Conservation (phyloP, 2,797 vertebrate genomes). For the Enteromius mattozi region DNA sequence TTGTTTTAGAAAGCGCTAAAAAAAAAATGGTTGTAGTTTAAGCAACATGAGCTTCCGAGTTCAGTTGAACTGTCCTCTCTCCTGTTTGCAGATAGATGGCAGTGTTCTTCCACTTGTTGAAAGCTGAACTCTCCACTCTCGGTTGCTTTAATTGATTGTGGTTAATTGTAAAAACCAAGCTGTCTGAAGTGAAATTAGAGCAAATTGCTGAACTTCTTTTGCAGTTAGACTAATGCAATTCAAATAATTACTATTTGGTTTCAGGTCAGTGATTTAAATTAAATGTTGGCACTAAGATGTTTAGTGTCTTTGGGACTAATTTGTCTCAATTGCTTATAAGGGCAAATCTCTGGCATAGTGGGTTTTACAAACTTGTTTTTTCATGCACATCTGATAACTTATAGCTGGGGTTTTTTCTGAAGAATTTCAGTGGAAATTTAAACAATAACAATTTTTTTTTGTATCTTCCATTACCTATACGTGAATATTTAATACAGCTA, state of each 20-base stretch:
- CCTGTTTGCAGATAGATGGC: conserved; percentile 50
- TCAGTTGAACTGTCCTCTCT: background rate
- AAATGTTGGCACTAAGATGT: conserved; percentile 12
- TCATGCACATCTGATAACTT: background rate
- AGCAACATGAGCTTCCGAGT: accelerated
- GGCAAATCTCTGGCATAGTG: background rate
- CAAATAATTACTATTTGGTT: conserved; percentile 25
- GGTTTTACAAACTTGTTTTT: background rate
- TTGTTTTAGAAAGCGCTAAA: background rate
- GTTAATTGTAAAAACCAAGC: conserved; percentile 17
- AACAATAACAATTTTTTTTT: too few relatives aligned
- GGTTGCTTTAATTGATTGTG: conserved; percentile 20
- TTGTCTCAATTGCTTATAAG: conserved; percentile 36
- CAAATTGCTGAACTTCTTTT: conserved; percentile 29
- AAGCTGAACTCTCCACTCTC: background rate
- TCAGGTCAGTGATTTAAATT: conserved; percentile 31
- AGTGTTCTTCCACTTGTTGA: conserved; percentile 33
- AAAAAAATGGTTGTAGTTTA: background rate
- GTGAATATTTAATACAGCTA: background rate
- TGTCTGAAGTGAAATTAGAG: conserved; percentile 35
- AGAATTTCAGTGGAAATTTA: background rate
- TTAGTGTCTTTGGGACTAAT: conserved; percentile 18
- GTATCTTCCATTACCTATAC: background rate
- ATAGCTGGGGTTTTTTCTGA: background rate
- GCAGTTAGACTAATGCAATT: conserved; percentile 30